Conservation (phyloP, 2,113 vertebrate genomes). For the Gadus macrocephalus region DNA sequence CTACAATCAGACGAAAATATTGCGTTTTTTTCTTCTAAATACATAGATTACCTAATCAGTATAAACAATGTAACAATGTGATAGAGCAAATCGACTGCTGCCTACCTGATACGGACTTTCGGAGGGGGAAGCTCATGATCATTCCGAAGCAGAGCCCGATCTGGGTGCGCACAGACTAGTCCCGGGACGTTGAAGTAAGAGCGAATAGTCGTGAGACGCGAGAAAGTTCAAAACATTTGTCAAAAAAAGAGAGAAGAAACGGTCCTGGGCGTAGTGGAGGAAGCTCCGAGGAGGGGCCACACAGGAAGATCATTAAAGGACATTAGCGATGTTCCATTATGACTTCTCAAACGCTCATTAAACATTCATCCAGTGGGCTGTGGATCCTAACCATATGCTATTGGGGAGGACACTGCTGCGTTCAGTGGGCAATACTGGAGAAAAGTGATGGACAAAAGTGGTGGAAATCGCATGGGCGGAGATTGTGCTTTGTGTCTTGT, state of each 20-base stretch:
- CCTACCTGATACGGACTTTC: conserved; percentile 95
- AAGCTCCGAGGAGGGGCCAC: conserved; percentile 86
- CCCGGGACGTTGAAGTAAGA: conserved; percentile 66
- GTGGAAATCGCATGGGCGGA: conserved; percentile 45
- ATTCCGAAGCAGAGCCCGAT: conserved; percentile 18
- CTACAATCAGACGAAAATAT: not conserved
- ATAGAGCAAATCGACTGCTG: conserved; percentile 20
- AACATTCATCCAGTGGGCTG: conserved; percentile 91
- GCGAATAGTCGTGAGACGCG: conserved; percentile 57
- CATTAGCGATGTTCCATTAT: conserved; percentile 98
- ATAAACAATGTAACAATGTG: not conserved
- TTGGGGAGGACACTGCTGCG: conserved; percentile 20
- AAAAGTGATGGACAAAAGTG: conserved; percentile 57
- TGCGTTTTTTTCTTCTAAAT: too few species aligned
- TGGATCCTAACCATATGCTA: conserved; percentile 58
- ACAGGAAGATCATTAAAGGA: conserved; percentile 96
- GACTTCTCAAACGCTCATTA: conserved; percentile 94
- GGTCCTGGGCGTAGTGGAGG: conserved; percentile 84
- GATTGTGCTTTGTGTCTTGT: conserved; percentile 73
- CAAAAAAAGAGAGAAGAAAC: conserved; percentile 62
- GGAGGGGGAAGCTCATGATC: conserved; percentile 90
- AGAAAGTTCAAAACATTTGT: conserved; percentile 89
- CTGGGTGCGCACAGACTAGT: conserved; percentile 37
- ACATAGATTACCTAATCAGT: not conserved
- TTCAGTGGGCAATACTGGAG: conserved; percentile 39